Conservation (phyloP, 2,797 vertebrate species). For the Hafferia zeledoni region DNA sequence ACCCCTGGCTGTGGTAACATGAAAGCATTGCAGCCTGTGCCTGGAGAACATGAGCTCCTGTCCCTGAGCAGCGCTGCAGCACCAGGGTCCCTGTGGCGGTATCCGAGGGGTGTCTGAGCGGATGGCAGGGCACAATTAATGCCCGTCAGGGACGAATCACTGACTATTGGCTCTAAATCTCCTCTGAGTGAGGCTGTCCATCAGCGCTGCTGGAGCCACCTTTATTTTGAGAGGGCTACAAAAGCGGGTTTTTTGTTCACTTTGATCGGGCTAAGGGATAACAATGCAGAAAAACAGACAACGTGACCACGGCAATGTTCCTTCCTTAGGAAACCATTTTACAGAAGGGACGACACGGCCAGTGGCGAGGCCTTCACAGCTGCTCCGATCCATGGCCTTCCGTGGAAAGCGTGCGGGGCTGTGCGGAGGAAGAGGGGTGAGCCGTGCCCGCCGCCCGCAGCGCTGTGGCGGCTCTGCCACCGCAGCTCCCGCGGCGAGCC, state of each 20-base stretch:
- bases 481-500: no score
- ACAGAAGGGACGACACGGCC: not conserved
- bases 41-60: not conserved
- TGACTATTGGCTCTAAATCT: not conserved
- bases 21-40: not conserved
- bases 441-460: not conserved
- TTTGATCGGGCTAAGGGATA: no score
- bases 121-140: no score
- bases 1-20: not conserved
- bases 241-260: not conserved
- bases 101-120: not conserved
- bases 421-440: no score
- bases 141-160: not conserved
- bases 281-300: not conserved
- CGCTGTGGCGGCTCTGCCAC: no score
- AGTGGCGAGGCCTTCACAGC: not conserved
- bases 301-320: not conserved
- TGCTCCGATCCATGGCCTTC: rapidly evolving
- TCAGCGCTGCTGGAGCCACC: not conserved
- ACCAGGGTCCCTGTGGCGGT: rapidly evolving
- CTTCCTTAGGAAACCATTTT: not conserved
- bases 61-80: rapidly evolving
- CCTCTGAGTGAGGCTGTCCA: not conserved
- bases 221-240: not conserved
- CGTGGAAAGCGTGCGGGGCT: no score